Base-by-base conservation (phyloP, 2,888 invertebrate species). In the Cheilosia variabilis region DNA sequence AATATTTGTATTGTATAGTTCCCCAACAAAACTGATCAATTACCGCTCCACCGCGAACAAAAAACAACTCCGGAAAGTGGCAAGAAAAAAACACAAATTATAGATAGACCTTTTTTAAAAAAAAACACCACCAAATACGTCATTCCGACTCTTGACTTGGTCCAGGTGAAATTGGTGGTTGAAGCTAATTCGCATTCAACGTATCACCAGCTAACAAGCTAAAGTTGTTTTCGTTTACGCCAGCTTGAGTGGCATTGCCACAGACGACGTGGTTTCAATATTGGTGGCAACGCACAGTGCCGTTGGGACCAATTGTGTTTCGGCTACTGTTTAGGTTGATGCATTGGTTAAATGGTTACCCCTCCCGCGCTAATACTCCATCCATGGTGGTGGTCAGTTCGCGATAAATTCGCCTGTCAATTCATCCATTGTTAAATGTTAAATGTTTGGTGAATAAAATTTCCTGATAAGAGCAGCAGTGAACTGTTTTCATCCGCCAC, bases 341-440 rank as follows among this genome's bases (percentile, higher is more conserved):
- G 27, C 50, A 13, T 55, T 45, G 57, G 63, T 47, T 31, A 41
- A 13, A 43, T 45, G 57, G 63, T 47, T 31, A 41, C 72, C 66
- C 31, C 2, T 15, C 4, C 31, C 37, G 13, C 62, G 22, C 52
- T 55, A 62, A 68, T 68, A 22, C 50, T 50, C 52, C 24, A 50
- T 27, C 24, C 17, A 17, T 17, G 41, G 15, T 19, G 50, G 75
- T 45, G 53, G 47, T 62, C 57, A 53, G 41, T 60, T 24, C 66
- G 66, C 84, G 69, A 84, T 84, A 79, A 84, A 79, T 75, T 75
- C 65, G 41, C 47, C 79, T 84, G 84, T 84, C 84, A 84, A 71
- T 84, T 75, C 60, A 75, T 75, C 55, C 65, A 75, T 75, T 84
- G 84, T 83, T 83, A 77, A 77, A 83, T 72, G 72, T 66, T 83